Conservation (phyloP, 1,140 invertebrate genomes). For the Hycleus cichorii region DNA sequence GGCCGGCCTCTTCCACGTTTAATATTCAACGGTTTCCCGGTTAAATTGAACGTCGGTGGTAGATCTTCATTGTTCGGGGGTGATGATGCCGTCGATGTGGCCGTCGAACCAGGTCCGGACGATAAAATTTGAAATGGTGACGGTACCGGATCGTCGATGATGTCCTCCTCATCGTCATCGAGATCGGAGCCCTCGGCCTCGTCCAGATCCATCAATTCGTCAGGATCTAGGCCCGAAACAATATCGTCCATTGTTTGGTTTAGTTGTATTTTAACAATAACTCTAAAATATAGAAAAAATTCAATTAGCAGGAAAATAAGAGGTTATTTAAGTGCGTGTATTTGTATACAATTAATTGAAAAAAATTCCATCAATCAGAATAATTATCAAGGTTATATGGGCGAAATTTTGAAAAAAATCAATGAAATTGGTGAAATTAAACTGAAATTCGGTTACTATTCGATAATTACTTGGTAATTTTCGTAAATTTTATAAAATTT, state of each 20-base stretch:
- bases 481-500: too few relatives aligned
- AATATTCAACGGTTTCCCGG: conserved; percentile 50
- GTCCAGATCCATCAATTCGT: conserved; percentile 40
- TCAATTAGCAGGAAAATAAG: neutral
- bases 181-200: conserved; percentile 38
- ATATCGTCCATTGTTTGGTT: conserved; percentile 37
- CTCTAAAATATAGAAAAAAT: neutral
- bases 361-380: neutral
- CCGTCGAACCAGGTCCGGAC: conserved; percentile 48
- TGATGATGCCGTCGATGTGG: conserved; percentile 50
- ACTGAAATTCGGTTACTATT: too few relatives aligned
- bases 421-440: neutral
- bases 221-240: conserved; percentile 34
- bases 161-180: conserved; percentile 39
- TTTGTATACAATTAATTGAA: neutral
- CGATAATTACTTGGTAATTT: too few relatives aligned
- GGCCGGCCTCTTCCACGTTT: conserved; percentile 63
- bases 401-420: too few relatives aligned
- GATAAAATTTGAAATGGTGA: conserved; percentile 38
- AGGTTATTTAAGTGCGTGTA: neutral
- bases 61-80: conserved; percentile 45
- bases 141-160: conserved; percentile 35
- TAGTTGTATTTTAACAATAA: conserved; percentile 18
- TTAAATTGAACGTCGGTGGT: conserved; percentile 42
- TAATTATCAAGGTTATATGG: neutral